Conservation (phyloP, 2,888 invertebrate species). For the Eumerus sabulonum region DNA sequence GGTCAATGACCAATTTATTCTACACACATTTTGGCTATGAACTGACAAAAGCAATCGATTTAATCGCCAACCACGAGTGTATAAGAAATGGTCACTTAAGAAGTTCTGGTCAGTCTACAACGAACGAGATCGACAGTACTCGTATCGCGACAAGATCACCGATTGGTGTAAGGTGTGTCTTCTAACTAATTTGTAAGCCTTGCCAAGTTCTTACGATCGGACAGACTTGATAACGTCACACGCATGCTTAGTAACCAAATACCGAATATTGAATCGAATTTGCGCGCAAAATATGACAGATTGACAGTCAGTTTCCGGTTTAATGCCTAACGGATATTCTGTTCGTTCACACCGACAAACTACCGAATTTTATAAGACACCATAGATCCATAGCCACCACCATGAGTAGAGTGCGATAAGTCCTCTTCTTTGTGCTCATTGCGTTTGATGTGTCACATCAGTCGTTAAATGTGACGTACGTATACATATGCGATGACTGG, state of each 20-base stretch:
- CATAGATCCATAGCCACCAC: too few species aligned
- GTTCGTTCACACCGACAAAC: neutral
- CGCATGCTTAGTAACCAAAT: conserved; percentile 41
- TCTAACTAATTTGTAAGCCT: conserved; percentile 35
- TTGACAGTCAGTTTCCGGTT: conserved; percentile 30
- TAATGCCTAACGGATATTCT: neutral
- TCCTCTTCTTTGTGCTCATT: too few species aligned
- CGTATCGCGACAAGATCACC: conserved; percentile 29
- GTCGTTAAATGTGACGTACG: too few species aligned
- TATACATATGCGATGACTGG: too few species aligned
- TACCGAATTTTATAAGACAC: too few species aligned
- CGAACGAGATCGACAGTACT: conserved; percentile 34
- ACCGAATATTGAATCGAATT: neutral
- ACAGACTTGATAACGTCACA: conserved; percentile 21
- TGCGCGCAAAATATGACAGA: neutral
- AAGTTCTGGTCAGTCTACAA: conserved; percentile 45
- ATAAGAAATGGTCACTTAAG: conserved; percentile 6
- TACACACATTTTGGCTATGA: neutral
- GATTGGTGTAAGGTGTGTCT: conserved; percentile 44
- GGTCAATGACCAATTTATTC: conserved; percentile 19
- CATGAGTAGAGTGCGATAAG: too few species aligned
- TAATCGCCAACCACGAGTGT: conserved; percentile 13
- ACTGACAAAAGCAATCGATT: conserved; percentile 35
- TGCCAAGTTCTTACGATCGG: conserved; percentile 14
- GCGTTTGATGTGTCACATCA: conserved; percentile 34